Base-by-base conservation (phyloP, 2,888 invertebrate genomes). In the Luperina nickerlii region DNA sequence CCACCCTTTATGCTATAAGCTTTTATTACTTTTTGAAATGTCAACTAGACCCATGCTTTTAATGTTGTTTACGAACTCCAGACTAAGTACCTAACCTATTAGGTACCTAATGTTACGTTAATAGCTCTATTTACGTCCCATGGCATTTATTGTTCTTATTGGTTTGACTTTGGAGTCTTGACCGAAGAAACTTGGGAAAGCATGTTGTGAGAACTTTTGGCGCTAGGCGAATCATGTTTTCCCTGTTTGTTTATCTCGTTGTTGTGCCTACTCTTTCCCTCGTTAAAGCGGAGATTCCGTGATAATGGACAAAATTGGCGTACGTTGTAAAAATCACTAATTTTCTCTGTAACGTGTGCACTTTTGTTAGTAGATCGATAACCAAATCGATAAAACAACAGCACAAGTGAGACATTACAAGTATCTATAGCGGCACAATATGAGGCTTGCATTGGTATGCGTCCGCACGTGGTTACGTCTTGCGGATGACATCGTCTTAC, bases 41-140 rank as follows among this genome's bases (percentile, higher is more conserved):
- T 27, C 38, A 48, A 42, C 27, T 27, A 65, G 18, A 54, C 32
- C 27, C 20, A 32, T 8, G n/a, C 2, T 38, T 27, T 27, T 54
- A 57, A 15, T 60, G 32, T 32, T 74, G 51, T 73, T 82, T 32
- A 48, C 48, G 13, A 79, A 73, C 42, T 62, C n/a, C 62, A 67
- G 42, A 81, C 65, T 45, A 67, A 38, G n/a, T 67, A 32, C 32
- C 32, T 32, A n/a, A 70, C 62, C 11, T 63, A 71, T 83, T 51
- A 62, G 51, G 24, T 27, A 24, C 51, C 13, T 63, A 27, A 54
- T 45, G 42, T 67, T 20, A 70, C 51, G 24, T 20, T 62, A n/a
- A 62, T 24, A 62, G 38, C 38, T 24, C 24, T 24, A 63, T 68
- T 74, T 68, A 63, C 4, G 74, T 48, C 27, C 1, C 8, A 45